These are phyloP conservation scores for Furcifer pardalis DNA, from an alignment of 2,797 vertebrate species.

Conservation along the genomic window DNA sequence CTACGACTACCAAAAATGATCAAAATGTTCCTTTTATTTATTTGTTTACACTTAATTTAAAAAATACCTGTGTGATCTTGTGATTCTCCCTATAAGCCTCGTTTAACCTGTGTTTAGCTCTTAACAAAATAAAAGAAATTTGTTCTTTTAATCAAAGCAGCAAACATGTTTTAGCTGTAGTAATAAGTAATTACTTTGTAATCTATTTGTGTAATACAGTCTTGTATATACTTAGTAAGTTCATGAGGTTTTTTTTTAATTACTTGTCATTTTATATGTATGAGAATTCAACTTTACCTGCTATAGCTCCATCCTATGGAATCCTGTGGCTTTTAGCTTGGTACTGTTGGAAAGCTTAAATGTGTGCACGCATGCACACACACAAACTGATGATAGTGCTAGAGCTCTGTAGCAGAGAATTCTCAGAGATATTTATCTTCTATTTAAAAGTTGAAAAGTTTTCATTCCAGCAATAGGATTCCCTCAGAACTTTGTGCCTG, in stretches of 20 bases:
- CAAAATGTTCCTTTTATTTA: slow-evolving; percentile 2
- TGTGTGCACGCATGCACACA: too few relatives aligned
- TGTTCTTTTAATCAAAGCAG: background rate
- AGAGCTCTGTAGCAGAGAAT: too few relatives aligned
- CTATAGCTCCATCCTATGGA: background rate
- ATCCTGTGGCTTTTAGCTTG: too few relatives aligned
- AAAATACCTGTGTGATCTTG: background rate
- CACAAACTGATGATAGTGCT: too few relatives aligned
- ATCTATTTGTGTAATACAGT: background rate
- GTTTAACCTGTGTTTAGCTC: background rate
- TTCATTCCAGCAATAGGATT: too few relatives aligned
- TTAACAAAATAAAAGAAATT: background rate
- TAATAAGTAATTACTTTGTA: background rate
- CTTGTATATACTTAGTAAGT: background rate
- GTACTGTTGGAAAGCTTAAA: too few relatives aligned
- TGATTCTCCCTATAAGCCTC: background rate
- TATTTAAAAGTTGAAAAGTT: too few relatives aligned
- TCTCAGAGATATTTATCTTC: too few relatives aligned
- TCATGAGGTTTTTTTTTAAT: background rate
- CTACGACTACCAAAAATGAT: background rate
- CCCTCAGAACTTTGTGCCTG: too few relatives aligned
- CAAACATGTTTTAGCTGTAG: background rate
- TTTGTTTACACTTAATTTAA: background rate
- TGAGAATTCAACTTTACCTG: background rate
- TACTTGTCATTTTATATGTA: background rate